phyloP scores from a whole-genome alignment of 2,888 invertebrate genomes.

The Priocnemis perturbator region DNA sequence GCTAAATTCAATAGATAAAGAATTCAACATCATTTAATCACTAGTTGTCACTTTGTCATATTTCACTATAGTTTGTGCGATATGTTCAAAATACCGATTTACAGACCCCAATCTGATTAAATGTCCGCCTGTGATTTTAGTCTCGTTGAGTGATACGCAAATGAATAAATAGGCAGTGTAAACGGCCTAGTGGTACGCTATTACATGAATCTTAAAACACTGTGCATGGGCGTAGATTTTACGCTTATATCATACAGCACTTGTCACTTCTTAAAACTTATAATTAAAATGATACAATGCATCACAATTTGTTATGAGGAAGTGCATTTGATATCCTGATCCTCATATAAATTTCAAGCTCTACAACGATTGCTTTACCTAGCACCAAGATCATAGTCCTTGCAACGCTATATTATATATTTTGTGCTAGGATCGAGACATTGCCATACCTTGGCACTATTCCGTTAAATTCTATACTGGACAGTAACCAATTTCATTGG shows the following conservation, averaged over 20 bases:
- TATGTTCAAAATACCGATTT: not conserved
- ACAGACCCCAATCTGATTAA: no score
- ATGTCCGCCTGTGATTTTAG: not conserved
- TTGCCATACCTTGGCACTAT: no score
- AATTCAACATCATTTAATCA: slow-evolving; percentile 16
- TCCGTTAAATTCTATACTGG: no score
- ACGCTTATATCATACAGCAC: not conserved
- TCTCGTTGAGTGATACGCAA: slow-evolving; percentile 32
- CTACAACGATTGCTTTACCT: no score
- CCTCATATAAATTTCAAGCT: no score
- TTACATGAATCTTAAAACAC: not conserved
- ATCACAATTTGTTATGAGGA: slow-evolving; percentile 22
- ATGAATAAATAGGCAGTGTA: slow-evolving; percentile 57
- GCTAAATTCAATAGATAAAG: not conserved
- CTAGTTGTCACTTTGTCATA: slow-evolving; percentile 41
- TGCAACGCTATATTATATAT: no score
- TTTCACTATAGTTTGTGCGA: not conserved
- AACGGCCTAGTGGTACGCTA: slow-evolving; percentile 37
- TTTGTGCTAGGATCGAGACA: no score
- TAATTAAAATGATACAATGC: slow-evolving; percentile 28
- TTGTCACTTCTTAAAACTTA: slow-evolving; percentile 21
- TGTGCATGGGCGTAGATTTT: not conserved
- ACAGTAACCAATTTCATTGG: no score
- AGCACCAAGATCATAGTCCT: no score
- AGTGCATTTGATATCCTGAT: not conserved